Base-by-base conservation (phyloP, 1,140 invertebrate genomes). In the Aradophagus sp. region DNA sequence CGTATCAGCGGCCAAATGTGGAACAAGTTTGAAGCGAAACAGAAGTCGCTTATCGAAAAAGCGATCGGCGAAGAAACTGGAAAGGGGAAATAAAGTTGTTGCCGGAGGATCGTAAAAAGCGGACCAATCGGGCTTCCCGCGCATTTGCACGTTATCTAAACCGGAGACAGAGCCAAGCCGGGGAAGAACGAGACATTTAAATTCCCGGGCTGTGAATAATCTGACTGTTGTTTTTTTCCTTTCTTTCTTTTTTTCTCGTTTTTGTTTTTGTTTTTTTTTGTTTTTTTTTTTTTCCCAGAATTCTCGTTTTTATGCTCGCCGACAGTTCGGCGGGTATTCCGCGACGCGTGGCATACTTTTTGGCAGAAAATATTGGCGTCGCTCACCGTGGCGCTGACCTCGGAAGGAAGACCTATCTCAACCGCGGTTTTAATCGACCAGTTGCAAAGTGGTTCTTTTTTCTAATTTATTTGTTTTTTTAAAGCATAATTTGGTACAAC, bases 121-220 rank as follows among this genome's bases (percentile, higher is more conserved):
- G 3, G 36, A 16, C 27, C 31, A 14, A 47, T 59, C 34, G 35
- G 17, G 16, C 13, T 41, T 41, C 17, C 27, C n/a, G 50, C 16
- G 17, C 50, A 53, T 41, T 53, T 42, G 50, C 16, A 20, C 44
- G 58, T 52, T 62, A 52, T 62, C 58, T 62, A 34, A 45, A 27
- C 19, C 31, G 29, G 10, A 38, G 58, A 62, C 36, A 52, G 31
- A 44, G 47, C 31, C 35, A 52, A 38, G 47, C 47, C 47, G 17
- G 26, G 19, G 29, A 59, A 17, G 45, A 61, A 35, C 36, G 45
- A 44, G 58, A 36, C 48, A 53, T 63, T 63, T 53, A 53, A 63
- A 63, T 63, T 53, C 59, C 34, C 48, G 39, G 48, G 14, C 48
- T 17, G 10, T 38, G 59, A 63, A 53, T 63, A 53, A 62, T 62